Conservation (phyloP, 37 sponge, comb jelly and placozoan species). For the Chondrosia reniformis region DNA sequence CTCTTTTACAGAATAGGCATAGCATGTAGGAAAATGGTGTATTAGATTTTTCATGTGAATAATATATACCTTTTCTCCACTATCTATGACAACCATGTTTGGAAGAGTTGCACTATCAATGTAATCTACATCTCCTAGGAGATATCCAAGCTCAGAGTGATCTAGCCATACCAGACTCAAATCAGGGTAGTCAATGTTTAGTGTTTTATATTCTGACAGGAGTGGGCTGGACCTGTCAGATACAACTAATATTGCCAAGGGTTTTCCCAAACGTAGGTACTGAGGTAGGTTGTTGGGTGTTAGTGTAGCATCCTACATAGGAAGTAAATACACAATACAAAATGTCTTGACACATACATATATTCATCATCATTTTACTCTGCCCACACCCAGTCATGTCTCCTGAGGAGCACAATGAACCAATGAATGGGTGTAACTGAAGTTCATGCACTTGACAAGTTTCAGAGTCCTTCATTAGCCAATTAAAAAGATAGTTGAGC, state of each 20-base stretch:
- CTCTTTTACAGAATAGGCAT: too few species aligned
- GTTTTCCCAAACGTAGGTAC: not conserved
- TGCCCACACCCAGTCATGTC: too few species aligned
- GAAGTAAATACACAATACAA: too few species aligned
- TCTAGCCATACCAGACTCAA: not conserved
- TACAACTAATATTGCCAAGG: not conserved
- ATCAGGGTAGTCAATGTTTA: not conserved
- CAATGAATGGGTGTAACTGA: too few species aligned
- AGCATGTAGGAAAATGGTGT: too few species aligned
- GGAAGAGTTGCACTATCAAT: not conserved
- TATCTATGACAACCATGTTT: constrained; percentile 5
- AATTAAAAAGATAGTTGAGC: too few species aligned
- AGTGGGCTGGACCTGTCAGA: not conserved
- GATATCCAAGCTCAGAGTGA: not conserved
- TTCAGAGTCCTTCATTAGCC: too few species aligned
- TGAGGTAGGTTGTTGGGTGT: not conserved
- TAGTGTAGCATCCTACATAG: too few species aligned
- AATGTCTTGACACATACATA: too few species aligned
- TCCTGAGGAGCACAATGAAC: too few species aligned
- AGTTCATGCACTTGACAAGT: not conserved
- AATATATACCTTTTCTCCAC: not conserved
- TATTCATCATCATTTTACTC: too few species aligned
- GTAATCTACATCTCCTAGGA: not conserved
- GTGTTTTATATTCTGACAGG: not conserved
- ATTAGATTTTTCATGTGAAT: too few species aligned